A percentile compares a stretch with the other conserved stretches of the same genome.
phyloP scores from a whole-genome alignment of 2,113 vertebrate genomes.

The Crotalus viridis region DNA sequence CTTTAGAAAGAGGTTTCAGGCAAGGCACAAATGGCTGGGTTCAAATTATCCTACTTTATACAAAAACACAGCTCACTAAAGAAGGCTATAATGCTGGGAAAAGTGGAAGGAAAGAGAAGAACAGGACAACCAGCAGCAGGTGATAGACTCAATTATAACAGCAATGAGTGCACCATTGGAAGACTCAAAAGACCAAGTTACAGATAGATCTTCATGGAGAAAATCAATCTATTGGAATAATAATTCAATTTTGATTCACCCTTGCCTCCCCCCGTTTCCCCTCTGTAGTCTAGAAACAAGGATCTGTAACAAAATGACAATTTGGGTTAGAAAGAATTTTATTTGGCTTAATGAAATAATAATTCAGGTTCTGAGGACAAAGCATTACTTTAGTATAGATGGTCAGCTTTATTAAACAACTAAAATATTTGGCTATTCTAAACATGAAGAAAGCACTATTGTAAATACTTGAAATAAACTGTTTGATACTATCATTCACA shows the following conservation, averaged over 20 bases:
- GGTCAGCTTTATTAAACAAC: neutral
- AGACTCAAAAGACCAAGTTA: neutral
- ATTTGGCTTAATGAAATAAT: neutral
- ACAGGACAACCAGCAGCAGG: neutral
- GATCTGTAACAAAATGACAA: neutral
- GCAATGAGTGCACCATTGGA: neutral
- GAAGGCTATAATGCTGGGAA: neutral
- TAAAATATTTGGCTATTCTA: neutral
- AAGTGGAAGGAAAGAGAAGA: neutral
- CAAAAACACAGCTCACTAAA: neutral
- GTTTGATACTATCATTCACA: neutral
- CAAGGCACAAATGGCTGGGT: neutral
- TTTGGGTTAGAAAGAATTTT: neutral
- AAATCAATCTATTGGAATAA: neutral
- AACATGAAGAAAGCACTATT: neutral
- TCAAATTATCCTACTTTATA: neutral
- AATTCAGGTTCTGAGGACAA: neutral
- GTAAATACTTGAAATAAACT: neutral
- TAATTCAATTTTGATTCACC: neutral
- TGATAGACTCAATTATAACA: neutral
- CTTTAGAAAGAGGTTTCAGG: constrained; percentile 38
- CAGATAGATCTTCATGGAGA: neutral
- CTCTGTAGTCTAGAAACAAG: neutral
- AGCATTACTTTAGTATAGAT: neutral
- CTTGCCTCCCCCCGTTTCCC: neutral